Conservation (phyloP, 1,140 invertebrate species). For the Drosophila rufa region DNA sequence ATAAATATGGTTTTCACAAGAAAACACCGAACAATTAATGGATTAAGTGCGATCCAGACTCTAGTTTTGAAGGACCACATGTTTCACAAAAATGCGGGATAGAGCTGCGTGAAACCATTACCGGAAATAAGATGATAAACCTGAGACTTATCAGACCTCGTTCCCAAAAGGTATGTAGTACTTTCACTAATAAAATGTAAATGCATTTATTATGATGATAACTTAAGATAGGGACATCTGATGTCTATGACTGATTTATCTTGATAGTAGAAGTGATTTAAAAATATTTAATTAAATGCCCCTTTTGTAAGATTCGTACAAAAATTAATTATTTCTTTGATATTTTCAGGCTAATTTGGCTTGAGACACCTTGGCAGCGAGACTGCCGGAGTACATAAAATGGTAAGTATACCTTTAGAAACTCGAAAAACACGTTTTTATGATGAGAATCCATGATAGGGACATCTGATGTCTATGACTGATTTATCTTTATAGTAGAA, state of each 20-base stretch:
- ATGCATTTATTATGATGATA: slow-evolving; percentile 6
- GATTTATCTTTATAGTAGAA: slow-evolving; percentile 57
- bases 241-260: slow-evolving; percentile 50
- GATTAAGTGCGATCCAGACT: too few relatives aligned
- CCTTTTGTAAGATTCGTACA: background rate
- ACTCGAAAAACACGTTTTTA: background rate
- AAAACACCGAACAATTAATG: background rate
- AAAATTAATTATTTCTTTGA: background rate
- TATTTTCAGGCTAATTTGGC: background rate
- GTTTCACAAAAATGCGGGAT: background rate
- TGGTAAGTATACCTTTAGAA: background rate
- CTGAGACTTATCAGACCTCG: slow-evolving; percentile 9
- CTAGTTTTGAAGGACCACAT: too few relatives aligned
- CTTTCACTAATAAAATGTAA: background rate
- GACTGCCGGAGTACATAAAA: too few relatives aligned
- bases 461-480: slow-evolving; percentile 54
- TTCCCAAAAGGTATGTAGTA: background rate
- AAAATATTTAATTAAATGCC: background rate
- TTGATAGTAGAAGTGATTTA: slow-evolving; percentile 37
- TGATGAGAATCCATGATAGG: slow-evolving; percentile 56
- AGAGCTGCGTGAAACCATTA: background rate
- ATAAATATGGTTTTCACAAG: slow-evolving; percentile 1
- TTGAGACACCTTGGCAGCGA: background rate
- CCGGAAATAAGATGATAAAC: background rate
- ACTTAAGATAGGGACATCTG: slow-evolving; percentile 47